Base-by-base conservation (phyloP, 2,113 vertebrate genomes). In the Tursiops truncatus region DNA sequence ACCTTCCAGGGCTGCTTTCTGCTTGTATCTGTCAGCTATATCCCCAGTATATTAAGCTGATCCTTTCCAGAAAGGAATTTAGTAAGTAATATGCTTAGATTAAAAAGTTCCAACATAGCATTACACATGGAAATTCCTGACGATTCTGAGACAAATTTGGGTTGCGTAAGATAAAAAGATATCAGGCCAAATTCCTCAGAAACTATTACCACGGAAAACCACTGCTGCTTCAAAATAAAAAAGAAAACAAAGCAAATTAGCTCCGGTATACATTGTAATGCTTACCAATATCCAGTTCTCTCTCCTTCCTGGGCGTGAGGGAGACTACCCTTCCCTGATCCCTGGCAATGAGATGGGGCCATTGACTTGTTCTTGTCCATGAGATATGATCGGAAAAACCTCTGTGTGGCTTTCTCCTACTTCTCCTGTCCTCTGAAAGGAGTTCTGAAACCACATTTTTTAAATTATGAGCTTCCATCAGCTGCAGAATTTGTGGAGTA, bases 1-100 rank as follows among this genome's bases (percentile, higher is more conserved):
- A 23, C 79, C 13, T 74, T 81, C 84, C 41, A 56, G 0, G 0
- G 3, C 71, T 58, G 13, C 53, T 93, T 80, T 65, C 81, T 85
- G 87, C 28, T 85, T 74, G 5, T 83, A 71, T 6, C 12, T 92
- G 56, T 77, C 71, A 97, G 14, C 50, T 81, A 2, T 53, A 97
- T 96, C 26, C 41, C 79, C 67, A 8, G 1, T 36, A 13, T 81
- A 82, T 81, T 92, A 92, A 65, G 10, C 77, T 76, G 26, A 86
- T 90, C 15, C 25, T 87, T 92, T 80, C 70, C n/a, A 90, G 76
- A 74, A 92, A 91, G 47, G 84, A 74, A 94, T 79, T 94, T 91
- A 47, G 50, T 73, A 70, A 74, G n/a, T 60, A 68, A 65, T 80
- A 85, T 47, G 21, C 38, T 96, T 79, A 93, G 63, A 91, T 84